These are phyloP conservation scores for Plecotus auritus DNA, from an alignment of 2,113 vertebrate species.

Conservation along the genomic window DNA sequence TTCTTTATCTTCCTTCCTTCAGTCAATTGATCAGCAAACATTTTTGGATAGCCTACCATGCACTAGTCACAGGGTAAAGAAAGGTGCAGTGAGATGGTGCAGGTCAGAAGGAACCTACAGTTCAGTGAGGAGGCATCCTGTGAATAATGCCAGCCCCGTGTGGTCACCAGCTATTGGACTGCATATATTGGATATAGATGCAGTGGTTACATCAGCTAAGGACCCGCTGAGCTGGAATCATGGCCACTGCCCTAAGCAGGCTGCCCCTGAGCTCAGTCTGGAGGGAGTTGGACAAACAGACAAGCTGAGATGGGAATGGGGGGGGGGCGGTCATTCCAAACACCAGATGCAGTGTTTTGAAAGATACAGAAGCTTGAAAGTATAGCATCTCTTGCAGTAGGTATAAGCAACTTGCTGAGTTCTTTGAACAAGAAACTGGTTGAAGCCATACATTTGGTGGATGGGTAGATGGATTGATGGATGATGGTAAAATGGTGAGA, in stretches of 20 bases:
- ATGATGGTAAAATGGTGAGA: no score
- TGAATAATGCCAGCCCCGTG: not conserved
- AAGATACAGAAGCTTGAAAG: not conserved
- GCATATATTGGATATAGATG: no score
- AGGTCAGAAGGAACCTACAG: not conserved
- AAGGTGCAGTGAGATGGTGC: not conserved
- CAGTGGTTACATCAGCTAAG: not conserved
- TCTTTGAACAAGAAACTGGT: not conserved
- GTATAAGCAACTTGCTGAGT: not conserved
- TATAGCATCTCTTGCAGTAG: not conserved
- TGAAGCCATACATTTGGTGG: no score
- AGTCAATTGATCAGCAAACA: not conserved
- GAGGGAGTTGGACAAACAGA: not conserved
- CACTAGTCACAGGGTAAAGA: not conserved
- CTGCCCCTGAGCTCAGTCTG: not conserved
- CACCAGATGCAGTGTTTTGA: not conserved
- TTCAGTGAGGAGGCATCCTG: not conserved
- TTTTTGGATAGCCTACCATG: no score
- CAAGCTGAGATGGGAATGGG: not conserved
- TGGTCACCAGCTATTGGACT: not conserved
- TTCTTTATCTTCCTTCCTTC: not conserved
- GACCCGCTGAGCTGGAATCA: not conserved
- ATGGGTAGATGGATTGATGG: no score
- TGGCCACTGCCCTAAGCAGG: accelerated
- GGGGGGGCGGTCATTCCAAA: not conserved